phyloP scores from a whole-genome alignment of 2,888 invertebrate species.

The Leucozona laternaria region DNA sequence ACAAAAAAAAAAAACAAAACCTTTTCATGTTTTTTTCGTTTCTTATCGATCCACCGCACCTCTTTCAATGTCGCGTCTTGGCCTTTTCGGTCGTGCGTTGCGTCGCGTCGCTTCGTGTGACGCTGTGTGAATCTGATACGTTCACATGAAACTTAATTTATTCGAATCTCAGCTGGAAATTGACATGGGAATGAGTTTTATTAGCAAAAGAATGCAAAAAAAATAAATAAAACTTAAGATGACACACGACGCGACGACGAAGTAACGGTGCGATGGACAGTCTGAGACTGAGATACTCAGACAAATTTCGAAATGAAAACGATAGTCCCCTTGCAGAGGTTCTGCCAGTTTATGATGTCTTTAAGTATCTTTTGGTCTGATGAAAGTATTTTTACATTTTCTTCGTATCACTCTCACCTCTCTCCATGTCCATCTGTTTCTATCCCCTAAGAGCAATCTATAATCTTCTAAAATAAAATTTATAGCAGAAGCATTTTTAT shows the following conservation, averaged over 20 bases:
- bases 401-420: neutral
- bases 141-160: conserved; percentile 46
- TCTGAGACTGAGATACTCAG: neutral
- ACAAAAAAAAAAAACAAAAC: neutral
- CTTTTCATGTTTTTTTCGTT: conserved; percentile 1
- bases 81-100: neutral
- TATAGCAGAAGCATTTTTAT: conserved; percentile 37
- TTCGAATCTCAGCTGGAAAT: conserved; percentile 32
- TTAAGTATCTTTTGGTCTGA: neutral
- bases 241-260: conserved; percentile 15
- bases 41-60: neutral
- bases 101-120: neutral
- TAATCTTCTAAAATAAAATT: conserved; percentile 38
- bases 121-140: conserved; percentile 13
- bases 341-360: neutral
- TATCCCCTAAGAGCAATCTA: conserved; percentile 24
- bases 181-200: conserved; percentile 34
- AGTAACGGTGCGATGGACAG: neutral
- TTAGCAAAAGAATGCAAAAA: conserved; percentile 7
- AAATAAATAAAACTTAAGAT: conserved; percentile 21
- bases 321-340: conserved; percentile 6
- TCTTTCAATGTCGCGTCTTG: neutral
- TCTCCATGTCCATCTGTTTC: neutral
- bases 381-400: neutral
- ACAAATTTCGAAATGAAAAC: conserved; percentile 17